phyloP scores from a whole-genome alignment of 2,888 invertebrate species.

The Saturnia japonica region DNA sequence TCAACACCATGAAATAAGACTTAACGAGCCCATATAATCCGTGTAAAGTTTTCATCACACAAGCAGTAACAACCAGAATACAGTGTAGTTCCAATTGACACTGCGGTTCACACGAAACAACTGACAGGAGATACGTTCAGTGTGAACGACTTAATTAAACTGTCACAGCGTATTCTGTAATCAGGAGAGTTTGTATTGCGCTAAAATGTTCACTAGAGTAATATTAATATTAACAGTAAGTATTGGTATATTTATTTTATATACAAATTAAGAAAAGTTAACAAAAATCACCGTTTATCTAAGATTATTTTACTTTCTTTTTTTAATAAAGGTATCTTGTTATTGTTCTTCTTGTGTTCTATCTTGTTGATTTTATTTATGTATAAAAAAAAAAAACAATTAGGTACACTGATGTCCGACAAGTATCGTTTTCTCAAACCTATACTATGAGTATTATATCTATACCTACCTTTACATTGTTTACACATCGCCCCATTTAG shows the following conservation, averaged over 20 bases:
- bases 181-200: background rate
- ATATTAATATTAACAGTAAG: background rate
- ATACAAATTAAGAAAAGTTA: background rate
- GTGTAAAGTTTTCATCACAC: background rate
- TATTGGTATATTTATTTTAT: background rate
- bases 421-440: too few species aligned
- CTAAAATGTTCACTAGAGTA: constrained; percentile 2
- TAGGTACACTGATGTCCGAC: too few species aligned
- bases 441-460: too few species aligned
- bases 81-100: constrained; percentile 1
- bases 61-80: background rate
- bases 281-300: background rate
- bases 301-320: background rate
- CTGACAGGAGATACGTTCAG: background rate
- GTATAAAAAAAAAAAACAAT: too few species aligned
- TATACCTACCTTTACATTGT: too few species aligned
- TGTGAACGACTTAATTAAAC: constrained; percentile 12
- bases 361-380: too few species aligned
- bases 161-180: background rate
- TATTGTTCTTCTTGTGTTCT: too few species aligned
- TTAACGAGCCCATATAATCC: background rate
- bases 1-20: too few species aligned
- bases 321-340: background rate
- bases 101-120: background rate
- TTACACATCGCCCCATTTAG: background rate